Evolutionary conservation across 2,888 invertebrate species (phyloP).

Genomic region (Ophion ellenae): DNA sequence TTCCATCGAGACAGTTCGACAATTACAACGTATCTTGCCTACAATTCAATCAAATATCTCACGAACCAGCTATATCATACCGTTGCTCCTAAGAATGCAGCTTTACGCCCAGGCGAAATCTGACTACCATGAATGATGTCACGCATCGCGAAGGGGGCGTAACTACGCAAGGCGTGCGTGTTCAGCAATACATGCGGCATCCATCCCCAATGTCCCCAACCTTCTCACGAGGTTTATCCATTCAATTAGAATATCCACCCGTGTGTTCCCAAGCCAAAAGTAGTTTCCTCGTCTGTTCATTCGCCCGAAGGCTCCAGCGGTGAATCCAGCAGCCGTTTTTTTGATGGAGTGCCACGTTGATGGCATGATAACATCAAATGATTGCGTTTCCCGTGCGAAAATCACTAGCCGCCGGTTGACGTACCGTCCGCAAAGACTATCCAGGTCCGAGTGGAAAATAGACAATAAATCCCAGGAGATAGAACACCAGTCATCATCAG

Average conservation of each 20-base stretch:
- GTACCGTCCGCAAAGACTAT: slow-evolving; percentile 9
- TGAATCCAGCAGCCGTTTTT: neutral
- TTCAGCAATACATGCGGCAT: neutral
- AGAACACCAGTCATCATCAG: slow-evolving; percentile 47
- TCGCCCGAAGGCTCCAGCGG: neutral
- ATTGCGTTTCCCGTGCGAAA: slow-evolving; percentile 23
- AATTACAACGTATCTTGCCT: neutral
- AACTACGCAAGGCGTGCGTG: neutral
- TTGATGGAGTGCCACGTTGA: neutral
- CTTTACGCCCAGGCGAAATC: neutral
- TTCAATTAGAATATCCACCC: slow-evolving; percentile 20
- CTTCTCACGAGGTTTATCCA: slow-evolving; percentile 21
- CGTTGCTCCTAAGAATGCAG: neutral
- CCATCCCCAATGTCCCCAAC: neutral
- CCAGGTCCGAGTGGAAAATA: neutral
- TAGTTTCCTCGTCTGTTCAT: neutral
- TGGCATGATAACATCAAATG: slow-evolving; percentile 3
- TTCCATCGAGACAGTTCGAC: neutral
- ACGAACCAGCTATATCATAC: neutral
- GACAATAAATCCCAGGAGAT: slow-evolving; percentile 28
- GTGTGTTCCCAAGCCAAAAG: neutral
- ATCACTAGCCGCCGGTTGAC: slow-evolving; percentile 18
- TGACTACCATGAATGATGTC: slow-evolving; percentile 12
- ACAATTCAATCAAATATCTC: neutral
- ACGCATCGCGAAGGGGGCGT: slow-evolving; percentile 10